Evolutionary conservation across 2,113 vertebrate genomes (phyloP).

Genomic region (Theropithecus gelada): DNA sequence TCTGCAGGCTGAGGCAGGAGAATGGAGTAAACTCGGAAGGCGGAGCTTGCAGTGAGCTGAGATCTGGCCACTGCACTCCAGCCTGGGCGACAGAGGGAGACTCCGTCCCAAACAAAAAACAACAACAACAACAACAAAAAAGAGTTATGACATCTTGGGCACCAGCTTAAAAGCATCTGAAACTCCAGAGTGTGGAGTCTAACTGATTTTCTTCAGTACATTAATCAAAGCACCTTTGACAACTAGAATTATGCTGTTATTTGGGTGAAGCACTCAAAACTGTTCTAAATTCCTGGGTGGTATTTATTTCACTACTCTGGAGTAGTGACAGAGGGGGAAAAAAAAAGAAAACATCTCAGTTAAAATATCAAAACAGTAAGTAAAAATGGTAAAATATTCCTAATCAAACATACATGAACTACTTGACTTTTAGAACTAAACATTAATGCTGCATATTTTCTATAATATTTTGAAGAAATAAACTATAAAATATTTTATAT

Average conservation of each 20-base stretch:
- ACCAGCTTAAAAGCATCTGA: slow-evolving; percentile 27
- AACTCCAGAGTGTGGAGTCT: slow-evolving; percentile 21
- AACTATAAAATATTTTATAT: not conserved
- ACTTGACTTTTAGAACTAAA: slow-evolving; percentile 34
- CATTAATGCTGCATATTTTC: not conserved
- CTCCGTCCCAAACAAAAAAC: too few relatives aligned
- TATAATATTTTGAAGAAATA: not conserved
- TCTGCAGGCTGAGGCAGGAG: too few relatives aligned
- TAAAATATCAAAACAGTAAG: slow-evolving; percentile 52
- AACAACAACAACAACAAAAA: too few relatives aligned
- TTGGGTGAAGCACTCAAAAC: slow-evolving; percentile 38
- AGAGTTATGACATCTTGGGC: slow-evolving; percentile 5
- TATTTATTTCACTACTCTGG: slow-evolving; percentile 55
- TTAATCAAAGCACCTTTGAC: slow-evolving; percentile 70
- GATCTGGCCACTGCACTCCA: too few relatives aligned
- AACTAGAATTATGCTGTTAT: slow-evolving; percentile 58
- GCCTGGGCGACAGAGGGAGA: too few relatives aligned
- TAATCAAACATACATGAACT: not conserved
- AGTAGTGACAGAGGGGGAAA: not conserved
- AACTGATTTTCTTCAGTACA: slow-evolving; percentile 64
- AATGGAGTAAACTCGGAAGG: too few relatives aligned
- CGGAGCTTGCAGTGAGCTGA: too few relatives aligned
- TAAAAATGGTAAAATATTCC: slow-evolving; percentile 49
- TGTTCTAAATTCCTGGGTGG: slow-evolving; percentile 42
- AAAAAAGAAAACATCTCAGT: not conserved